Base-by-base conservation (phyloP, 2,113 vertebrate genomes). In the Apistogramma diplotaenia region DNA sequence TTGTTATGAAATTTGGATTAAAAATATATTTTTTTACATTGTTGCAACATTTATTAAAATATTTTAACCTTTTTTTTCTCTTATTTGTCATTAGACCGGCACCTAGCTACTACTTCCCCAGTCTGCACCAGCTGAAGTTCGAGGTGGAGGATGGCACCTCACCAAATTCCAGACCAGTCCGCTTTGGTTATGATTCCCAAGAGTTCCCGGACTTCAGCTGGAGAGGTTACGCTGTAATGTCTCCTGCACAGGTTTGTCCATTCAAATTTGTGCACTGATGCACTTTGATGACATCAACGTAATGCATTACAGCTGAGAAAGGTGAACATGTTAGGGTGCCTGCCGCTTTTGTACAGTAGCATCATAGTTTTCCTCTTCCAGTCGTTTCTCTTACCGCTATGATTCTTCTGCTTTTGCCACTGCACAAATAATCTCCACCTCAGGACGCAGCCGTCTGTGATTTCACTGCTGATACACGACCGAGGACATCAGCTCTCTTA, bases 151-250 rank as follows among this genome's bases (percentile, higher is more conserved):
- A 98, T 1, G 97, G 97, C 76, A 93, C 94, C 29, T 92, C 95
- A 0, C 92, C 94, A 19, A 84, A 89, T 3, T 95, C 96, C 87
- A 94, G 89, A 85, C 86, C 90, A 11, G 91, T 97, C 29, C 96
- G 95, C 0, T 99, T 99, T 84, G 96, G 97, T 71, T 98, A 95
- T 57, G 88, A 96, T 85, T 85, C 94, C n/a, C 83, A 76, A 83
- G 95, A 95, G 82, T 99, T 99, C 90, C 97, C 96, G 53, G 72
- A 75, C 51, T 99, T 98, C 89, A 98, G 97, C 74, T 98, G 98
- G 98, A 95, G 96, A 87, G 98, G 98, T 40, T 99, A 98, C 23
- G 96, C 95, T 13, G 91, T 78, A 46, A 97, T 99, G 95, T 97
- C 96, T 46, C 79, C 95, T 0, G 85, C 96, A 61, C 97, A 99